phyloP scores from a whole-genome alignment of 2,888 invertebrate genomes.

The Brachyopa scutellaris region DNA sequence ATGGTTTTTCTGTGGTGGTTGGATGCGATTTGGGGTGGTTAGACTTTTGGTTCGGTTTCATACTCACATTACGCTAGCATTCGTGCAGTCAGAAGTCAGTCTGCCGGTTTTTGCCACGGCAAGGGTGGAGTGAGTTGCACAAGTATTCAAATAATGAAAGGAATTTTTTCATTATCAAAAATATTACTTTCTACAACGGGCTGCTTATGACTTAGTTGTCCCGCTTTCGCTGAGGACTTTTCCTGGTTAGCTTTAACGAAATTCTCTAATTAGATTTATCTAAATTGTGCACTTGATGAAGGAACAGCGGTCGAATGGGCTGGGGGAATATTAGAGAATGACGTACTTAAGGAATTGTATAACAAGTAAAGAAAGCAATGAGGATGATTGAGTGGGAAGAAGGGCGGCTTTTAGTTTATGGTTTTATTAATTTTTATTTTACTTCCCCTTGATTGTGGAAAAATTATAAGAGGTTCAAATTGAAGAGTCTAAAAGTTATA shows the following conservation, averaged over 20 bases:
- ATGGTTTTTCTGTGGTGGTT: constrained; percentile 38
- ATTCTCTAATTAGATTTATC: constrained; percentile 69
- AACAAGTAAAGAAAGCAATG: neutral
- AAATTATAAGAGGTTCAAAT: neutral
- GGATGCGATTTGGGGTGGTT: constrained; percentile 49
- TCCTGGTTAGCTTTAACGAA: constrained; percentile 44
- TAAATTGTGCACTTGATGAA: constrained; percentile 64
- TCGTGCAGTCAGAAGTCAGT: neutral
- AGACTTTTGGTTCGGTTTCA: constrained; percentile 45
- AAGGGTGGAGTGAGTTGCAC: constrained; percentile 4
- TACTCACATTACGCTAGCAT: constrained; percentile 23
- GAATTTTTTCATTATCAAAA: constrained; percentile 74
- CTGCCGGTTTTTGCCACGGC: constrained; percentile 24
- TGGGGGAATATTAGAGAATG: constrained; percentile 6
- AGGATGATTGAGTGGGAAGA: constrained; percentile 2
- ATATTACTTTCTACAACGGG: constrained; percentile 54
- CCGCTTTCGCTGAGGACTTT: constrained; percentile 16
- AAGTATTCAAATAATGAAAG: constrained; percentile 73
- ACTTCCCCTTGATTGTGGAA: neutral
- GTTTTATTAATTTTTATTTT: constrained; percentile 23
- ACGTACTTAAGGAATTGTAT: constrained; percentile 37
- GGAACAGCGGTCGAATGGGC: neutral
- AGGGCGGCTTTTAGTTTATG: neutral
- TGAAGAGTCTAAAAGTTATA: too few relatives aligned
- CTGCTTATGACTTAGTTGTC: constrained; percentile 51